A percentile compares a stretch with the other conserved stretches of the same genome.
phyloP scores from a whole-genome alignment of 2,888 invertebrate species.

The Suillia variegata region DNA sequence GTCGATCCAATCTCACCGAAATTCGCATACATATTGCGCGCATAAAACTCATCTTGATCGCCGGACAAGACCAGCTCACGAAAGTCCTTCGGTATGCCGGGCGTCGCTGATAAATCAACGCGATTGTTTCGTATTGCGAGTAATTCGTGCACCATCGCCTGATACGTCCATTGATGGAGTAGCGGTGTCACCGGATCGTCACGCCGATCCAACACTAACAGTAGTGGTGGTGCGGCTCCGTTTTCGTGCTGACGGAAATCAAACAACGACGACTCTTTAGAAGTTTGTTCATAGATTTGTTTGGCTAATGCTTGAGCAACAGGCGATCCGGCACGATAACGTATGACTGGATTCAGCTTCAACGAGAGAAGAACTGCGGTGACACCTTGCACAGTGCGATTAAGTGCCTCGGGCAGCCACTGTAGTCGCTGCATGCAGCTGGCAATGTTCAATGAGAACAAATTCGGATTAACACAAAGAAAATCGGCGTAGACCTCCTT shows the following conservation, averaged over 20 bases:
- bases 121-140: slow-evolving; percentile 91
- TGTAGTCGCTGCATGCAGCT: slow-evolving; percentile 72
- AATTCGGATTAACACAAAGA: slow-evolving; percentile 88
- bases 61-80: slow-evolving; percentile 92
- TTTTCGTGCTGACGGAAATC: slow-evolving; percentile 74
- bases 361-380: slow-evolving; percentile 85
- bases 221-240: slow-evolving; percentile 74
- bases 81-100: slow-evolving; percentile 86
- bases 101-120: slow-evolving; percentile 84
- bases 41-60: slow-evolving; percentile 97
- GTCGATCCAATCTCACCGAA: slow-evolving; percentile 99
- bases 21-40: slow-evolving; percentile 91
- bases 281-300: slow-evolving; percentile 81
- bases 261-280: slow-evolving; percentile 86
- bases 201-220: slow-evolving; percentile 89
- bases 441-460: slow-evolving; percentile 82
- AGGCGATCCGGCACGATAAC: slow-evolving; percentile 86
- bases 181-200: slow-evolving; percentile 97
- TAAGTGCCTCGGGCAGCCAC: slow-evolving; percentile 81
- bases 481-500: slow-evolving; percentile 97
- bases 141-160: slow-evolving; percentile 99
- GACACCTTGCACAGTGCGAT: slow-evolving; percentile 83
- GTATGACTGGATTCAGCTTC: slow-evolving; percentile 87
- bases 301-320: slow-evolving; percentile 85
- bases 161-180: slow-evolving; percentile 98